Evolutionary conservation across 2,888 invertebrate genomes (phyloP), one percentile per base, ranked within the genome.

Genomic region (Plagiodera versicolora): DNA sequence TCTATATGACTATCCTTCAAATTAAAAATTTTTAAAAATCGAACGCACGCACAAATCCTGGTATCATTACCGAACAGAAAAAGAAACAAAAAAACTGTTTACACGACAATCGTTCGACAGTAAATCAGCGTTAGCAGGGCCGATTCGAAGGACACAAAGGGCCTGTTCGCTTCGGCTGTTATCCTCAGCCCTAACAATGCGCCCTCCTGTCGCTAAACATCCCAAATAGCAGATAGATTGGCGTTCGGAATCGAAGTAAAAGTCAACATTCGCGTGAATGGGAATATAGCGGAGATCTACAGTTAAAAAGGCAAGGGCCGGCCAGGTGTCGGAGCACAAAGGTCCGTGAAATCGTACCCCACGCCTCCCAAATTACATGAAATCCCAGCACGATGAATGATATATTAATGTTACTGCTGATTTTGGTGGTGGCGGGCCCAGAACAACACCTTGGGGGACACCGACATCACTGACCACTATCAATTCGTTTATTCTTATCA

Each of bases 241-340:
- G 67, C 64, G 67, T 72, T 68, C n/a, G 73, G 72, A 73, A 73
- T 72, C 68, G 72, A 65, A 67, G 69, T 66, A 65, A 72, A 73
- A 74, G 72, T 72, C 71, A 72, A 72, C 70, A 72, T 60, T 55
- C 62, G 14, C 39, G 69, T 73, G 68, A 71, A 71, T 69, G 64
- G 66, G 63, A 68, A 68, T 67, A 63, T 63, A 65, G 67, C 62
- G 65, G 58, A 64, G 72, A n/a, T n/a, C n/a, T n/a, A n/a, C n/a
- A 74, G 75, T 74, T 77, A 57, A 77, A 78, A 73, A 75, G 75
- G 72, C 74, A 5, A 77, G 79, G 79, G 79, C 71, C 74, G 77
- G 76, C 79, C 79, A 79, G 79, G 79, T 79, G 79, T 79, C 79
- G 75, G 67, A 63, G 66, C 75, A 77, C 77, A 78, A 77, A 75